Conservation (phyloP, 2,113 vertebrate species). For the Perca schrenkii region DNA sequence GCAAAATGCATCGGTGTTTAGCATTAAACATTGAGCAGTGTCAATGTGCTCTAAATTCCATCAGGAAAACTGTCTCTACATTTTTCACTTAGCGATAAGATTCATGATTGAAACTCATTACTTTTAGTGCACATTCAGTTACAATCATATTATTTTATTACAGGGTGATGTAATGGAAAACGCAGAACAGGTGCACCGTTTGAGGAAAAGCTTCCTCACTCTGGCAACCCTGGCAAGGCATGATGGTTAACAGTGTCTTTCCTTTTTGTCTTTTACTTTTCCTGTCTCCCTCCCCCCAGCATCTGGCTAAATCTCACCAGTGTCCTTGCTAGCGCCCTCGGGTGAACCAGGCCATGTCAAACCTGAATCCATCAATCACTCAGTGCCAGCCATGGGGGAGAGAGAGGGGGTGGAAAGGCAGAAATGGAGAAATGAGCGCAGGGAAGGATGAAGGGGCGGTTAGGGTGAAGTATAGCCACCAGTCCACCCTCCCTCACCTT, state of each 20-base stretch:
- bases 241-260: conserved; percentile 38
- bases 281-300: conserved; percentile 48
- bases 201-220: conserved; percentile 51
- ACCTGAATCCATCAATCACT: conserved; percentile 80
- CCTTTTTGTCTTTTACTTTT: conserved; percentile 44
- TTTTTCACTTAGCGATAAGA: not conserved
- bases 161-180: conserved; percentile 50
- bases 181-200: conserved; percentile 43
- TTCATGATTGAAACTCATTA: conserved; percentile 12
- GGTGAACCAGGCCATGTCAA: conserved; percentile 79
- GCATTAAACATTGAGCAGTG: not conserved
- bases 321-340: conserved; percentile 74
- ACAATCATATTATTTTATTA: conserved; percentile 6
- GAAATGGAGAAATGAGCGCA: conserved; percentile 54
- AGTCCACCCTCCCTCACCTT: conserved; percentile 48
- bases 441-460: conserved; percentile 20
- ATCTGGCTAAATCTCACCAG: conserved; percentile 64
- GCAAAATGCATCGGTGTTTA: not conserved
- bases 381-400: conserved; percentile 55
- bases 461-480: conserved; percentile 69
- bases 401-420: conserved; percentile 33
- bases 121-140: conserved; percentile 1
- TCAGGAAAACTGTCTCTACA: not conserved
- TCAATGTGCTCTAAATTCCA: not conserved
- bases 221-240: conserved; percentile 34